Evolutionary conservation across 1,140 invertebrate species (phyloP).

Genomic region (Cotesia glomerata): DNA sequence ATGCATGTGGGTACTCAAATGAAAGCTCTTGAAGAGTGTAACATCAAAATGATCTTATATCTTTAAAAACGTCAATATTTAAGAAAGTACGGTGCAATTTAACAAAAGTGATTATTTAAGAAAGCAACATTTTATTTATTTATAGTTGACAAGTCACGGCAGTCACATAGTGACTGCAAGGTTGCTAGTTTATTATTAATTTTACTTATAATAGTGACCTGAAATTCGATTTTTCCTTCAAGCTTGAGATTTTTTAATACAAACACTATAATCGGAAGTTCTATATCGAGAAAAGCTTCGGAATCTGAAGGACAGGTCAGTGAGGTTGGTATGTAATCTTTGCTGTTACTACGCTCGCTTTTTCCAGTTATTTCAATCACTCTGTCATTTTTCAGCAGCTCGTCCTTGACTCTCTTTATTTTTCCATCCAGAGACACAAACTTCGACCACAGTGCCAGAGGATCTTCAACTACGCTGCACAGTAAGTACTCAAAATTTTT

Average conservation of each 20-base stretch:
- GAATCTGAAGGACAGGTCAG: constrained; percentile 37
- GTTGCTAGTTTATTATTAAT: not conserved
- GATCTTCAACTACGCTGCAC: constrained; percentile 39
- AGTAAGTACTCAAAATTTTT: constrained; percentile 37
- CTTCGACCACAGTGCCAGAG: constrained; percentile 41
- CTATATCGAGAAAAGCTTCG: constrained; percentile 26
- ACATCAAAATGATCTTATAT: no score
- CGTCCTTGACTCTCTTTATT: constrained; percentile 36
- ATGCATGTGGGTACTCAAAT: no score
- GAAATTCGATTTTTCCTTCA: constrained; percentile 36
- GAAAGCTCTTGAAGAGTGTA: no score
- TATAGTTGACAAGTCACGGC: no score
- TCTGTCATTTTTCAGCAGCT: constrained; percentile 35
- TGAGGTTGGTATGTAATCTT: constrained; percentile 31
- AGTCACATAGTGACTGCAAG: no score
- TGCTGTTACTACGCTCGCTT: constrained; percentile 22
- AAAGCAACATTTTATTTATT: no score
- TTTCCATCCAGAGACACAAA: constrained; percentile 36
- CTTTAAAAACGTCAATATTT: no score
- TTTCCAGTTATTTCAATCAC: constrained; percentile 40
- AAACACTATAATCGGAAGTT: constrained; percentile 37
- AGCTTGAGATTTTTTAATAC: constrained; percentile 36
- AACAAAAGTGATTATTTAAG: no score
- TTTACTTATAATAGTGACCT: constrained; percentile 23
- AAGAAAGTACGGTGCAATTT: no score